A percentile compares a stretch with the other conserved stretches of the same genome.
Evolutionary conservation across 2,113 vertebrate genomes (phyloP).

Genomic region (Callipepla squamata): DNA sequence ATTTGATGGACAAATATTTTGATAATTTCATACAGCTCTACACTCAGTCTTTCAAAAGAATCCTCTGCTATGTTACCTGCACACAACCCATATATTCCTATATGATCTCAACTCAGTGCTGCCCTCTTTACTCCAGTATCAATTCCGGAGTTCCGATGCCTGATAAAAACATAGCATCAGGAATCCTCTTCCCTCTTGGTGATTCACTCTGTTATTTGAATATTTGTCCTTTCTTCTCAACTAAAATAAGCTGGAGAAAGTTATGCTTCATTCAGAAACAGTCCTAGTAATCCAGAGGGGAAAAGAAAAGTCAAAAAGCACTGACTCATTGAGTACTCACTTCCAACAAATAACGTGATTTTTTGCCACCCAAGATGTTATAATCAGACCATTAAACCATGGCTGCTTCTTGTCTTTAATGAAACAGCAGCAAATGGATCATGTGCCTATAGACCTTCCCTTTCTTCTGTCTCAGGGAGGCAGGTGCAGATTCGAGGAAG

Average conservation of each 20-base stretch:
- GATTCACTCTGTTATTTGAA: not conserved
- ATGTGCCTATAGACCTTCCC: not conserved
- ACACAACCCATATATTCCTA: fast-evolving
- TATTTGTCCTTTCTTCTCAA: not conserved
- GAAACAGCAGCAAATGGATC: not conserved
- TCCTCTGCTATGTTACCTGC: not conserved
- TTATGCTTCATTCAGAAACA: not conserved
- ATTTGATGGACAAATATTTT: not conserved
- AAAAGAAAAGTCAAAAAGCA: not conserved
- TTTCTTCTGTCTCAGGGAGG: not conserved
- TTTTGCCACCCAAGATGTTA: not conserved
- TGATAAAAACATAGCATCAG: not conserved
- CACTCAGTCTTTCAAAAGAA: fast-evolving
- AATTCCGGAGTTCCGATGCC: not conserved
- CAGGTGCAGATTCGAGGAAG: constrained; percentile 10
- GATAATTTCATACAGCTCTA: not conserved
- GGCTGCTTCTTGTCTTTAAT: not conserved
- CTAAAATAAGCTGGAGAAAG: not conserved
- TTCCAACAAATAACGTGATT: not conserved
- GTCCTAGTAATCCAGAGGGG: fast-evolving
- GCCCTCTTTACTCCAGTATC: not conserved
- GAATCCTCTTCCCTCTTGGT: not conserved
- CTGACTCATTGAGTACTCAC: not conserved
- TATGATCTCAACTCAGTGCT: not conserved
- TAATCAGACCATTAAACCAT: not conserved